These are phyloP conservation scores for Lycopodina hypogea DNA, from an alignment of 37 sponge, comb jelly and placozoan species.

Conservation along the genomic window DNA sequence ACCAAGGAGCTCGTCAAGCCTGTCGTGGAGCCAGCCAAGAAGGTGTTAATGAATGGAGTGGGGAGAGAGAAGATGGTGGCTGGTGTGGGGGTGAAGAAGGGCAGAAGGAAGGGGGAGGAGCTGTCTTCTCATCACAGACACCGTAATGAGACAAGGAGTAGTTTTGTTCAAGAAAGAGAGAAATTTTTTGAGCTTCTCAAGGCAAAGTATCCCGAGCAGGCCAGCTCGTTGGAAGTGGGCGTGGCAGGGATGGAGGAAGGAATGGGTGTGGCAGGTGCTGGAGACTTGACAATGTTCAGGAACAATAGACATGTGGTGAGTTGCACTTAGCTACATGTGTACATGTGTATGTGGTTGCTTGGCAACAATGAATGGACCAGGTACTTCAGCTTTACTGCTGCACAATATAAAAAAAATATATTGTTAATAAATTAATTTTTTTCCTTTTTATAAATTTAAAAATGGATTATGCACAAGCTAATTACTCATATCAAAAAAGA, in stretches of 20 bases:
- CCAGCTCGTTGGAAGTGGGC: slow-evolving; percentile 2
- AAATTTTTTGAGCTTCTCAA: slow-evolving; percentile 40
- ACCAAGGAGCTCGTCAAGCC: slow-evolving; percentile 13
- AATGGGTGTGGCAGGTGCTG: neutral
- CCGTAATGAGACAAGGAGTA: neutral
- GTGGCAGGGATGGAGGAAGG: slow-evolving; percentile 1
- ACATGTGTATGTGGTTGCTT: neutral
- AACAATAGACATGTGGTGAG: neutral
- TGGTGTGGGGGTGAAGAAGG: neutral
- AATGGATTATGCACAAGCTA: too few species aligned
- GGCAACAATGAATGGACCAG: too few species aligned
- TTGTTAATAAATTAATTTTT: too few species aligned
- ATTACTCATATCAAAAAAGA: too few species aligned
- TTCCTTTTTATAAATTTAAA: too few species aligned
- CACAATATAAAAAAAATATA: too few species aligned
- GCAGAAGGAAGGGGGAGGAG: neutral
- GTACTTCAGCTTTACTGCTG: too few species aligned
- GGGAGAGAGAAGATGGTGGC: neutral
- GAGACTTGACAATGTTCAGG: neutral
- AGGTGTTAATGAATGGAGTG: neutral
- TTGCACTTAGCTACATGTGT: neutral
- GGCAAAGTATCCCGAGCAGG: slow-evolving; percentile 35
- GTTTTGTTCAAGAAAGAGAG: slow-evolving; percentile 34
- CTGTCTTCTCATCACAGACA: neutral
- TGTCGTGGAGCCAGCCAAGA: neutral